Base-by-base conservation (phyloP, 2,888 invertebrate species). In the Mayetiola destructor region DNA sequence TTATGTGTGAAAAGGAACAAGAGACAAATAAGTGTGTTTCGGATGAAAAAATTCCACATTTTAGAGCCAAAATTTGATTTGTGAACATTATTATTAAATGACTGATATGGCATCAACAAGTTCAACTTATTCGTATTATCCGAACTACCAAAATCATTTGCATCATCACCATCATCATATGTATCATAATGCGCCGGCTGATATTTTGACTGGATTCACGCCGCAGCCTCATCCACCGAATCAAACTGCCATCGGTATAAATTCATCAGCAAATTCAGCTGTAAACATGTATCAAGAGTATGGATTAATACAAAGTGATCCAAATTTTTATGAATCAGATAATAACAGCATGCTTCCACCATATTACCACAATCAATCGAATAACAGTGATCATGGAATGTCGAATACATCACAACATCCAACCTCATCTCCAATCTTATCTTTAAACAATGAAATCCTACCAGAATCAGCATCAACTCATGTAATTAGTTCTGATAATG, bases 401-500 rank as follows among this genome's bases (percentile, higher is more conserved):
- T 48, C 48, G 16, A 6, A 23, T 2, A 2, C 48, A 48, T 61
- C 65, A 32, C 65, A 65, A 54, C 62, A 61, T 21, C 3, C 56
- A 37, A 37, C 35, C 9, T 23, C 40, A 20, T 21, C 40, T 21
- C 27, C 61, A 58, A n/a, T 59, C 59, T 18, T 57, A 57, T 55
- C 64, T 29, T 53, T 59, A 39, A 54, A 32, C 21, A 54, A 35
- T 36, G 54, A 35, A 27, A 61, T 55, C 53, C 63, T 63, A 57
- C 59, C 64, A 37, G 63, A 63, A 56, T 63, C 64, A 55, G 59
- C 64, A 20, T 64, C 65, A 59, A 69, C 71, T 62, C 79, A 82
- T 14, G 88, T 89, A 52, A 88, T 90, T 63, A 88, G 84, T 66
- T 85, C 88, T 1, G 88, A 88, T 66, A 84, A 88, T 40, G 91